phyloP scores from a whole-genome alignment of 2,113 vertebrate genomes.

The Urocynchramus pylzowi region DNA sequence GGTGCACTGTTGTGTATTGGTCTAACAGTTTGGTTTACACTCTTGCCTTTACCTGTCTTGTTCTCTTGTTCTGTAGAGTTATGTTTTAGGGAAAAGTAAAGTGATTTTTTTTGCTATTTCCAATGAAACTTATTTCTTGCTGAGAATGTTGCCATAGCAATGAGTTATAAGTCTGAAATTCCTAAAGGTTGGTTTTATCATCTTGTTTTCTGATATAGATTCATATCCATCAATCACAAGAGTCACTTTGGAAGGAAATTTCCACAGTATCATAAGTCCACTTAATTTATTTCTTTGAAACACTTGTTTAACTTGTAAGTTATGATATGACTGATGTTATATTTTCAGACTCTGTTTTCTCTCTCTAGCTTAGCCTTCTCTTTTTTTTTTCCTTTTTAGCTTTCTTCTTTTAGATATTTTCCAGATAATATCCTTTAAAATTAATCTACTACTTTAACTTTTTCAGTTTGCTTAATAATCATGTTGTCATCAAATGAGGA shows the following conservation, averaged over 20 bases:
- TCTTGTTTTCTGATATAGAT: slow-evolving; percentile 53
- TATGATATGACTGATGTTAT: background rate
- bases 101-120: background rate
- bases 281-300: slow-evolving; percentile 36
- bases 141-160: slow-evolving; percentile 66
- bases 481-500: background rate
- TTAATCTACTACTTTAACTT: background rate
- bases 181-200: slow-evolving; percentile 62
- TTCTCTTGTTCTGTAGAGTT: slow-evolving; percentile 14
- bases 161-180: slow-evolving; percentile 62
- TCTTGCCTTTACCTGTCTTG: background rate
- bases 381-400: background rate
- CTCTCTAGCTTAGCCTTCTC: background rate
- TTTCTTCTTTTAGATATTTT: background rate
- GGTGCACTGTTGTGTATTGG: background rate
- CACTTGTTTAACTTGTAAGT: background rate
- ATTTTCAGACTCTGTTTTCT: background rate
- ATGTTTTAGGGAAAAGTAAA: slow-evolving; percentile 42
- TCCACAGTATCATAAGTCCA: slow-evolving; percentile 23
- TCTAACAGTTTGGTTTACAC: background rate
- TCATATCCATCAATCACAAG: slow-evolving; percentile 57
- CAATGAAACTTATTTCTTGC: slow-evolving; percentile 21
- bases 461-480: background rate
- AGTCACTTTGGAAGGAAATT: slow-evolving; percentile 40
- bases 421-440: background rate